These are phyloP conservation scores for Ruditapes philippinarum DNA, from an alignment of 1,140 invertebrate species.

Conservation along the genomic window DNA sequence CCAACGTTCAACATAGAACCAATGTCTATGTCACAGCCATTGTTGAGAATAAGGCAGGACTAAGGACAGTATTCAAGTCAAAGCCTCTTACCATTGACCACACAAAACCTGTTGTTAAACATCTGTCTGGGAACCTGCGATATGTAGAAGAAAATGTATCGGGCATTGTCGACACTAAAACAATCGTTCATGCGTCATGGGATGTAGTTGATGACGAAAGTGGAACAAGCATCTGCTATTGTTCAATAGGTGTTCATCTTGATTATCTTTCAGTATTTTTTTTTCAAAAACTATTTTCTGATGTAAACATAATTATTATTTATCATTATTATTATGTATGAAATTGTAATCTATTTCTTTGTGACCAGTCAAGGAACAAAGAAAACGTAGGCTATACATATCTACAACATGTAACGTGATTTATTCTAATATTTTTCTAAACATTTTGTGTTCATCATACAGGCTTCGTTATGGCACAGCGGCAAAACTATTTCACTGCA, in stretches of 20 bases:
- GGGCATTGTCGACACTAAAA: background rate
- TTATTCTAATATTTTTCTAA: no score
- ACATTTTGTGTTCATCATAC: no score
- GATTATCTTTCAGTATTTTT: no score
- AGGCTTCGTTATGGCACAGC: no score
- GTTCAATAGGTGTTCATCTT: slow-evolving; percentile 47
- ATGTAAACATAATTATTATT: no score
- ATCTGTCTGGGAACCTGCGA: background rate
- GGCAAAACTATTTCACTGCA: no score
- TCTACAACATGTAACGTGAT: no score
- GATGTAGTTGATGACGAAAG: slow-evolving; percentile 54
- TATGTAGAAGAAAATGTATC: background rate
- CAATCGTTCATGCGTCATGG: slow-evolving; percentile 26
- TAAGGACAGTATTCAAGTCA: slow-evolving; percentile 42
- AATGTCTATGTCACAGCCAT: slow-evolving; percentile 53
- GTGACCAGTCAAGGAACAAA: no score
- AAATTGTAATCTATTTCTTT: no score
- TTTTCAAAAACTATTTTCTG: no score
- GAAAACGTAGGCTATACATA: no score
- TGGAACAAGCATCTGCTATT: slow-evolving; percentile 44
- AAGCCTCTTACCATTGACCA: slow-evolving; percentile 45
- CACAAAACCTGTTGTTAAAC: slow-evolving; percentile 43
- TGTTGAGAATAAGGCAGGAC: slow-evolving; percentile 64
- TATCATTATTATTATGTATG: no score
- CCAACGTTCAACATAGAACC: slow-evolving; percentile 46